Base-by-base conservation (phyloP, 2,888 invertebrate species). In the Hypselothyrea guttata region DNA sequence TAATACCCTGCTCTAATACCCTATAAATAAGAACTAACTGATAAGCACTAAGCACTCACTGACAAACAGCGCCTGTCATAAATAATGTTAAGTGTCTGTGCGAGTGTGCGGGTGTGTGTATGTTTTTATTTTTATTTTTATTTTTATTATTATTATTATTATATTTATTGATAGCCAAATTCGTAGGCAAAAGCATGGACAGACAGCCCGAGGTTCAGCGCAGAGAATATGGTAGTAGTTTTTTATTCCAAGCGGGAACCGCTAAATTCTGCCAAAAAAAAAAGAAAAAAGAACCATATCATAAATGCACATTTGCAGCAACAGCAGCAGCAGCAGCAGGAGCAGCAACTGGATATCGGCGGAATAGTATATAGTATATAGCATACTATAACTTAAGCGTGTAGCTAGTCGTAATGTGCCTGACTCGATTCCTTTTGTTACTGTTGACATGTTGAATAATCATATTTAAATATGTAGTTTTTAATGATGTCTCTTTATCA, bases 221-320 rank as follows among this genome's bases (percentile, higher is more conserved):
- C 88, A 89, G 88, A 86, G 72, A 89, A 89, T 89, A 89, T 88
- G 88, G 89, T 89, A 89, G 89, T 89, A 89, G 89, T 88, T 88
- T 89, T 89, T 89, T 88, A 88, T 89, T 87, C 87, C 68, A 63
- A 60, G 52, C 47, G 15, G 12, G 16, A 15, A 8, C 27, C 31
- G 28, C 16, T 35, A 13, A 12, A 31, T 27, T 27, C 40, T 12
- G 15, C 5, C 22, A 45, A 15, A 38, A 40, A 3, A 11, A 16
- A 40, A 33, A 11, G 13, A 27, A 11, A 5, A 7, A 7, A n/a
- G 30, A n/a, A 34, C n/a, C 35, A 41, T 22, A 12, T 31, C 41
- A 37, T 46, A 53, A 35, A 28, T 37, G 56, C 62, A 71, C 60
- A 34, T 52, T 38, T 40, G 59, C 49, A 58, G 55, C 61, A 37